Evolutionary conservation across 2,888 invertebrate genomes (phyloP).

Genomic region (Philopedon plagiatum): DNA sequence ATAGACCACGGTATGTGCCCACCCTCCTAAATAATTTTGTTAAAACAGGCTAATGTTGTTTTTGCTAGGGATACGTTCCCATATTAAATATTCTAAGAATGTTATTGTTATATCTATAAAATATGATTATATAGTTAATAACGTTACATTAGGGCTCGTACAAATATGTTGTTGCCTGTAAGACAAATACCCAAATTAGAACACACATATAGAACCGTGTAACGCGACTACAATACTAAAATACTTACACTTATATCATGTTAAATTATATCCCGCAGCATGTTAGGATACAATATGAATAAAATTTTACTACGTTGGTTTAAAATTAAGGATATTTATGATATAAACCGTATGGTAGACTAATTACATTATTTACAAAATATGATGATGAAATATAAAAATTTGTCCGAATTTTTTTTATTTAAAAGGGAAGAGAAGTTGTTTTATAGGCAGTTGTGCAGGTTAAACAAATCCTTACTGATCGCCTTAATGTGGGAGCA

Average conservation of each 20-base stretch:
- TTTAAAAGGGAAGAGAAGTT: too few species aligned
- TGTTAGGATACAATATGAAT: background rate
- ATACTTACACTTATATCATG: background rate
- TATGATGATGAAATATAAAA: too few species aligned
- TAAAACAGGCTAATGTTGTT: too few species aligned
- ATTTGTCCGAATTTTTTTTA: too few species aligned
- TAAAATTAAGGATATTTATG: background rate
- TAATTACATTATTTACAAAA: too few species aligned
- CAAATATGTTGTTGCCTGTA: background rate
- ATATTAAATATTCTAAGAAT: background rate
- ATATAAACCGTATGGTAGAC: too few species aligned
- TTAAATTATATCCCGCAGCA: background rate
- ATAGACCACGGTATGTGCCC: too few species aligned
- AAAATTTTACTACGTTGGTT: background rate
- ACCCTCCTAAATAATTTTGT: too few species aligned
- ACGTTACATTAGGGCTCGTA: background rate
- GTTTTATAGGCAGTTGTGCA: too few species aligned
- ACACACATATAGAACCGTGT: background rate
- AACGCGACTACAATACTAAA: background rate
- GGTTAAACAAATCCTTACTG: too few species aligned
- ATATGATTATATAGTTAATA: background rate
- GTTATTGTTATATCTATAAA: background rate
- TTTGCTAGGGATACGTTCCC: background rate
- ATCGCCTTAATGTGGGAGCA: too few species aligned
- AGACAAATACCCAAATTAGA: background rate